These are phyloP conservation scores for Lasioglossum marginatum DNA, from an alignment of 2,888 invertebrate genomes.

Conservation along the genomic window DNA sequence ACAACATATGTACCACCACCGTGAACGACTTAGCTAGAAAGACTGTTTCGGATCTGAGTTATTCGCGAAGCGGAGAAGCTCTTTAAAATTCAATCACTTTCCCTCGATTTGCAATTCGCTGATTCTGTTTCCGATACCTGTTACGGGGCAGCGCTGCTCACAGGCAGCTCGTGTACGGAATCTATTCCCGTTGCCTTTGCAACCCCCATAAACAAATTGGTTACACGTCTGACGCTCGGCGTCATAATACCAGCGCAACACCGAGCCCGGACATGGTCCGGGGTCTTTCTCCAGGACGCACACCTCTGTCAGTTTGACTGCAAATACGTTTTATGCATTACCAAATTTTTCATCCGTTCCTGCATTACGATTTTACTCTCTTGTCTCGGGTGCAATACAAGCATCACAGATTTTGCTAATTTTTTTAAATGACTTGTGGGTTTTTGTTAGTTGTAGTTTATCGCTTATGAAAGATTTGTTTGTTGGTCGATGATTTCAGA, in stretches of 20 bases:
- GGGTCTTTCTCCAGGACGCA: conserved; percentile 82
- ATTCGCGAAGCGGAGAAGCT: conserved; percentile 48
- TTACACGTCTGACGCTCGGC: conserved; percentile 82
- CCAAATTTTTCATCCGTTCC: conserved; percentile 17
- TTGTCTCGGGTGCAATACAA: not conserved
- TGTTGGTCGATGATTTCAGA: not conserved
- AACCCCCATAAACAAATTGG: conserved; percentile 86
- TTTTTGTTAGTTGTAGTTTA: not conserved
- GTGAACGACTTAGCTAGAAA: not conserved
- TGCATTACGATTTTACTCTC: not conserved
- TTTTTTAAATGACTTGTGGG: not conserved
- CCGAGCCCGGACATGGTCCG: conserved; percentile 84
- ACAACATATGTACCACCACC: not conserved
- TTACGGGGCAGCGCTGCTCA: conserved; percentile 79
- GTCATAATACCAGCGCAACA: conserved; percentile 86
- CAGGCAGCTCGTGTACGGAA: conserved; percentile 83
- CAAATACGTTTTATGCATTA: conserved; percentile 67
- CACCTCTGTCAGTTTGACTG: conserved; percentile 77
- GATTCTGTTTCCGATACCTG: conserved; percentile 73
- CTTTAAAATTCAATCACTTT: not conserved
- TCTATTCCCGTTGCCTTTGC: conserved; percentile 85
- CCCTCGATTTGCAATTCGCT: not conserved
- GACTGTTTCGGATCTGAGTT: not conserved
- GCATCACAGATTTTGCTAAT: not conserved
- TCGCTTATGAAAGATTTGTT: not conserved